Evolutionary conservation across 2,113 vertebrate species (phyloP).

Genomic region (Sula dactylatra): DNA sequence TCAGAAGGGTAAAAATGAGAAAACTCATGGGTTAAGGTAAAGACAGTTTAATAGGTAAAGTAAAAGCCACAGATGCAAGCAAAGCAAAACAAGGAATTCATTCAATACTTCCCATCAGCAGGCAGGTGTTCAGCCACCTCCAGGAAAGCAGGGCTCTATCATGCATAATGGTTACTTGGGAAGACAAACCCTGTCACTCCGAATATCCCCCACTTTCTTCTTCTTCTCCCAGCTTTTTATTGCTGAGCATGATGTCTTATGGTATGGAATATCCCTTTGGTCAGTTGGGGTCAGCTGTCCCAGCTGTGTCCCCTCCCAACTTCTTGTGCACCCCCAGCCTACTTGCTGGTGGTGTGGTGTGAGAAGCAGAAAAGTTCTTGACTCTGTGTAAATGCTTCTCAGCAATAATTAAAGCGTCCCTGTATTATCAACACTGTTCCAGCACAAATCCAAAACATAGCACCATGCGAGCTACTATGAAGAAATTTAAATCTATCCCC

Average conservation of each 20-base stretch:
- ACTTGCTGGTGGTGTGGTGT: not conserved
- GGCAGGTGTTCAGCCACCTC: not conserved
- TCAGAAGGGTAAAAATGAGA: not conserved
- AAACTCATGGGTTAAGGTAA: not conserved
- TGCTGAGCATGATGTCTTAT: not conserved
- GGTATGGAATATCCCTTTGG: not conserved
- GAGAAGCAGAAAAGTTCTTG: not conserved
- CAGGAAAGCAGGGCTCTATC: not conserved
- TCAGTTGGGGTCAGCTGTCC: no score
- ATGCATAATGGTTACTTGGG: fast-evolving
- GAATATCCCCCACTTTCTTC: not conserved
- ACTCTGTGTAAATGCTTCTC: not conserved
- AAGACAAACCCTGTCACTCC: not conserved
- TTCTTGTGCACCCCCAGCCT: no score
- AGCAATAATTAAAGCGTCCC: not conserved
- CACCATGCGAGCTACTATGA: fast-evolving
- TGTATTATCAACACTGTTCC: not conserved
- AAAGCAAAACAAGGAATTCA: not conserved
- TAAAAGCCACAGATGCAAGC: fast-evolving
- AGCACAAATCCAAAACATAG: not conserved
- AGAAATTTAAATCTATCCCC: not conserved
- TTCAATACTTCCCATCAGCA: not conserved
- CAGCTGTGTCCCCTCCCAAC: no score
- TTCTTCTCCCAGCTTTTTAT: not conserved
- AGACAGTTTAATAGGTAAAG: not conserved